Evolutionary conservation across 2,888 invertebrate species (phyloP), one percentile per base, ranked within the genome.

Genomic region (Lypha dubia): DNA sequence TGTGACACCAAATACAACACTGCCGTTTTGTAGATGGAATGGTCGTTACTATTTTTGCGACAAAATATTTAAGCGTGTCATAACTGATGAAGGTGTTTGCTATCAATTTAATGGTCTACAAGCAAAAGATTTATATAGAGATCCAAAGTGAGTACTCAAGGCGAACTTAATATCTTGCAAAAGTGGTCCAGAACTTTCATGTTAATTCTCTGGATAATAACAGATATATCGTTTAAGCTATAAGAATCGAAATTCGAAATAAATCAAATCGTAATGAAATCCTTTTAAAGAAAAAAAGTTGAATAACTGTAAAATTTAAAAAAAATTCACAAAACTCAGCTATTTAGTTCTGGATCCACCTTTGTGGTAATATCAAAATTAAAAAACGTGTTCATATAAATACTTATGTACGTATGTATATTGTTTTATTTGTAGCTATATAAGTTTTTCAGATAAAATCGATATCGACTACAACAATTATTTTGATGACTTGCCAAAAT

Each of bases 31-130:
- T 63, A 89, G 87, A 65, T 91, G 92, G 92, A 90, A 89, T 73
- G 89, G 89, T 17, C 88, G 92, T 2, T 91, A 88, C 79, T 91
- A 91, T 73, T 92, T 92, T 28, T 91, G 91, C 76, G 62, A 90
- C 24, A 86, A 89, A 22, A 81, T 92, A 22, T 90, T 92, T 20
- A 88, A 89, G 79, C 89, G 89, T 79, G 92, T 92, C 58, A 87
- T 91, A 6, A 91, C 91, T 15, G 92, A 91, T 68, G 92, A 91
- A 85, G 91, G 91, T 0, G 91, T 91, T 49, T 91, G 91, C 77
- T 91, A 92, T 67, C 92, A 92, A 68, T 92, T 91, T 62, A 91
- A 91, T 86, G 91, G 92, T 0, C 76, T 92, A 20, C 80, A 88
- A 7, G 83, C 89, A 15, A 87, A 87, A 85, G 91, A 91, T 65